Evolutionary conservation across 2,113 vertebrate genomes (phyloP).

Genomic region (Grammomys dolichurus): DNA sequence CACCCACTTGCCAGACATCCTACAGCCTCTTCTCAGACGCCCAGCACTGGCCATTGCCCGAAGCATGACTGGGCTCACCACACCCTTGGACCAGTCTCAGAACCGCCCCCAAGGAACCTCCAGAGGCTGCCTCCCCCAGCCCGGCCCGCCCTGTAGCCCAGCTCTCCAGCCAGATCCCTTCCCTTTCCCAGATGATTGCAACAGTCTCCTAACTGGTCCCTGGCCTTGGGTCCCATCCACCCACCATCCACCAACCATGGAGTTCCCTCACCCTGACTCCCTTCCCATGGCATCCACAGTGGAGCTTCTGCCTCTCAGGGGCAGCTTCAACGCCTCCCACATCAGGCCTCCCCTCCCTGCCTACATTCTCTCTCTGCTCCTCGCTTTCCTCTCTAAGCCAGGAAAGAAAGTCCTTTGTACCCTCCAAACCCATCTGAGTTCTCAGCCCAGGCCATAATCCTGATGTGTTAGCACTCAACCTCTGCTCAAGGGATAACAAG

Average conservation of each 20-base stretch:
- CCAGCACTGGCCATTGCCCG: constrained; percentile 68
- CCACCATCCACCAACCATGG: constrained; percentile 45
- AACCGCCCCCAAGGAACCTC: constrained; percentile 71
- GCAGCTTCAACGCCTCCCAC: background rate
- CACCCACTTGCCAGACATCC: constrained; percentile 63
- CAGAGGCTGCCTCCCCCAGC: constrained; percentile 76
- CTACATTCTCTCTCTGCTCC: background rate
- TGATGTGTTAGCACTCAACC: background rate
- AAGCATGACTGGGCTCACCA: constrained; percentile 76
- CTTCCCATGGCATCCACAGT: background rate
- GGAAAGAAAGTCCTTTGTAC: background rate
- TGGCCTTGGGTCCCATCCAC: constrained; percentile 45
- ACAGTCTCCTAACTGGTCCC: constrained; percentile 66
- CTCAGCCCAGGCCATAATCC: background rate
- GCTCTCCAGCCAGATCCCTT: constrained; percentile 67
- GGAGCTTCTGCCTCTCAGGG: background rate
- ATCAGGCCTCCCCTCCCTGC: background rate
- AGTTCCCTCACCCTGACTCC: background rate
- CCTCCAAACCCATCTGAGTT: background rate
- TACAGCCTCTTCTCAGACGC: constrained; percentile 63
- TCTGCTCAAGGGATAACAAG: background rate
- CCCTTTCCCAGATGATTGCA: constrained; percentile 71
- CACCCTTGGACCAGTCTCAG: constrained; percentile 77
- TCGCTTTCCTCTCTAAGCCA: background rate
- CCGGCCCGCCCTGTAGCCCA: constrained; percentile 71